A percentile compares a stretch with the other conserved stretches of the same genome.
phyloP scores from a whole-genome alignment of 2,113 vertebrate genomes.

The Hystrix brachyura region DNA sequence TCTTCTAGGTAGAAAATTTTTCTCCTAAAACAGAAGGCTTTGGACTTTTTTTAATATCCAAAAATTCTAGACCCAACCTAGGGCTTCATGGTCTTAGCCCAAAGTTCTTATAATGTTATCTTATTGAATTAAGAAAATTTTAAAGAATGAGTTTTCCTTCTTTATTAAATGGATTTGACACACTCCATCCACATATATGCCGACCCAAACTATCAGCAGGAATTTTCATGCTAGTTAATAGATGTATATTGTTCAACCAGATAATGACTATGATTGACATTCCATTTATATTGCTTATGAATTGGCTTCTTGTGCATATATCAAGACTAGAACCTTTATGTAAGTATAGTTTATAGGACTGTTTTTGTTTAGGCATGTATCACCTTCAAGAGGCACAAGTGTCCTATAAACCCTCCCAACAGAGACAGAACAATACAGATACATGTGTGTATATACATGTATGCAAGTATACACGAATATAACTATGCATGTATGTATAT shows the following conservation, averaged over 20 bases:
- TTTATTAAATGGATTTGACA: neutral
- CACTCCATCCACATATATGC: neutral
- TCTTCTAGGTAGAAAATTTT: neutral
- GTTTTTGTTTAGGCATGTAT: neutral
- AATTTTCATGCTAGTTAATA: neutral
- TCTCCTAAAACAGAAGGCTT: constrained; percentile 8
- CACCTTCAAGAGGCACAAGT: neutral
- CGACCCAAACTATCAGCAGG: neutral
- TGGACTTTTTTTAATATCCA: constrained; percentile 7
- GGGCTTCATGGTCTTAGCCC: neutral
- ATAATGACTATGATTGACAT: constrained; percentile 14
- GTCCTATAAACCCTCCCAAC: neutral
- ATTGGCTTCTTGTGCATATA: constrained; percentile 2
- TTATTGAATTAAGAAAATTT: neutral
- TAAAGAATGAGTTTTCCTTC: constrained; percentile 33
- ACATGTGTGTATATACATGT: neutral
- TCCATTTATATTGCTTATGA: constrained; percentile 31
- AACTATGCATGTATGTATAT: neutral
- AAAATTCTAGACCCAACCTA: neutral
- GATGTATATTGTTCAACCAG: neutral
- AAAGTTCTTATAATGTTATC: constrained; percentile 28
- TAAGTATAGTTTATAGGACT: neutral
- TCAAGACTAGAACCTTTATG: neutral
- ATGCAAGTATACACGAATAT: neutral
- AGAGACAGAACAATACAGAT: neutral